Evolutionary conservation across 1,140 invertebrate species (phyloP), one percentile per base, ranked within the genome.

Genomic region (Drosophila tsacasi): DNA sequence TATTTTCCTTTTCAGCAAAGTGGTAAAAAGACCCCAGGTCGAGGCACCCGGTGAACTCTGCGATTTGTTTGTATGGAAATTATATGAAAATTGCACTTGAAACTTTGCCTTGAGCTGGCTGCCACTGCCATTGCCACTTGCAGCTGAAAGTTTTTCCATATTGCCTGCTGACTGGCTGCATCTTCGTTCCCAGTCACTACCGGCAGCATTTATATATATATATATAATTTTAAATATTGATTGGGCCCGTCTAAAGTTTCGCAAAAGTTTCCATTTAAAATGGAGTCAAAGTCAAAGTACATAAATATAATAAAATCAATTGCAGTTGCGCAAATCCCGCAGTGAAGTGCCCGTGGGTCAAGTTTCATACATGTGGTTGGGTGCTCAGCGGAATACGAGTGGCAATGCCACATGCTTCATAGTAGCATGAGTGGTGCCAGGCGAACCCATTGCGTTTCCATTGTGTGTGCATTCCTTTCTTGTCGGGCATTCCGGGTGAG

Each of bases 131-230:
- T 27, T 66, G 79, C 71, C 75, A 79, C 61, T 72, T 68, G 59
- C 79, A 86, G 69, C 27, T 80, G 50, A 77, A 89, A 87, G 67
- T 73, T 73, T 72, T 62, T 55, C 63, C 57, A 64, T 69, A 69
- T 67, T 61, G 49, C 52, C 54, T 61, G 54, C 46, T 44, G 42
- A 40, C 50, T 32, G 37, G 27, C 42, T 27, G 17, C 39, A 44
- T 25, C 27, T 58, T 59, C n/a, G 15, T 32, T 55, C 57, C 30
- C 37, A 47, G 52, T 23, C 21, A 39, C 40, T 25, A 25, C 46
- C 7, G 17, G 19, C 37, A 54, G 50, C 50, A 44, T 54, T 50
- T 32, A 54, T 60, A 40, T 35, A 9, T 35, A 9, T 35, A 15
- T 52, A 19, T 52, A 25, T 47, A 4, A 25, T 55, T 17, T 23